Conservation (phyloP, 1,140 invertebrate species). For the Drosophila carrolli region DNA sequence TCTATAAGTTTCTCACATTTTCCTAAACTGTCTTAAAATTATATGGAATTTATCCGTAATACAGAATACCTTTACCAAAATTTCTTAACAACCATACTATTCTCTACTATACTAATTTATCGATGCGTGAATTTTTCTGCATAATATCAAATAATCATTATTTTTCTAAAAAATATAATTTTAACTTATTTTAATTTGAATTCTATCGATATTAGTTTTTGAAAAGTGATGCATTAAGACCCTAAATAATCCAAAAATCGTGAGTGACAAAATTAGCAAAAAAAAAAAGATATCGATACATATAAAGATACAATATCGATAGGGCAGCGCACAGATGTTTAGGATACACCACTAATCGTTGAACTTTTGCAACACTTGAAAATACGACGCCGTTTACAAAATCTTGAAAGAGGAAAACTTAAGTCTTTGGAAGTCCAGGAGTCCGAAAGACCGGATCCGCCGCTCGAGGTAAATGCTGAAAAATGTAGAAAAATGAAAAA, state of each 20-base stretch:
- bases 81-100: no score
- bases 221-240: no score
- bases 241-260: background rate
- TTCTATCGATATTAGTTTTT: no score
- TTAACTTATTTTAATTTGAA: no score
- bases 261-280: background rate
- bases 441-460: background rate
- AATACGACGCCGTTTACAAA: slow-evolving; percentile 1
- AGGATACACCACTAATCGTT: background rate
- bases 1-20: no score
- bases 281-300: background rate
- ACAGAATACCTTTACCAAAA: no score
- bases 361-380: background rate
- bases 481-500: background rate
- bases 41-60: no score
- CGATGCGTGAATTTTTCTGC: no score
- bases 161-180: no score
- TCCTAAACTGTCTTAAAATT: no score
- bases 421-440: background rate
- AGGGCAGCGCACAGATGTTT: slow-evolving; percentile 1
- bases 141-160: no score
- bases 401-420: background rate
- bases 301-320: background rate
- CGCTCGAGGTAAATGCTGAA: background rate
- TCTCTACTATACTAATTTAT: no score